Evolutionary conservation across 2,888 invertebrate species (phyloP).

Genomic region (Cryptocephalus moraei): DNA sequence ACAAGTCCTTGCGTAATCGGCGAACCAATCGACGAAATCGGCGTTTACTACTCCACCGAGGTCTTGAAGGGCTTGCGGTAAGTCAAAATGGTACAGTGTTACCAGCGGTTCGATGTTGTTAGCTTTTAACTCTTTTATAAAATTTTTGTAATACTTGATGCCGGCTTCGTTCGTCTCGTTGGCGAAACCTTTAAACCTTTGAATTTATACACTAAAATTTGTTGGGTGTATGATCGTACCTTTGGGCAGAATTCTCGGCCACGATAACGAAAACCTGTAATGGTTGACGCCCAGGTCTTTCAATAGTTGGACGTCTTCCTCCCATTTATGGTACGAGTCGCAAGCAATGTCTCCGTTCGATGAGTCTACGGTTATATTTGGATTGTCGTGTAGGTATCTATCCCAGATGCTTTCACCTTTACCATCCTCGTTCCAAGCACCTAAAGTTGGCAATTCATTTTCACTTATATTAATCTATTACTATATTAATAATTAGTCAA

Average conservation of each 20-base stretch:
- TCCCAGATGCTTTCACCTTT: constrained; percentile 64
- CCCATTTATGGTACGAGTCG: constrained; percentile 54
- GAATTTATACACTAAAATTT: neutral
- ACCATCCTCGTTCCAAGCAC: constrained; percentile 36
- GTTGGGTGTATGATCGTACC: no score
- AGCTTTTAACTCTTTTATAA: constrained; percentile 56
- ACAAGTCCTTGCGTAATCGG: constrained; percentile 47
- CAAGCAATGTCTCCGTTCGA: constrained; percentile 51
- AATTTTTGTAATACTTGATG: constrained; percentile 61
- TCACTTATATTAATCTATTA: no score
- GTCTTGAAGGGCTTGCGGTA: constrained; percentile 30
- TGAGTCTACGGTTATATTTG: constrained; percentile 42
- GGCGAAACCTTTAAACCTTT: constrained; percentile 45
- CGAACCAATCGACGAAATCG: constrained; percentile 42
- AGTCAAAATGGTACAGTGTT: constrained; percentile 47
- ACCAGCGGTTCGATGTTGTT: constrained; percentile 45
- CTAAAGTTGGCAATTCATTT: constrained; percentile 14
- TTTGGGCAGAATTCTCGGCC: constrained; percentile 42
- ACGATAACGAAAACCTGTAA: constrained; percentile 5
- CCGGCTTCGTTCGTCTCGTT: constrained; percentile 57
- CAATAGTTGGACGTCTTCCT: constrained; percentile 49
- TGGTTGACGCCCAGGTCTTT: constrained; percentile 41
- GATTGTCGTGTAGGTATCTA: constrained; percentile 43
- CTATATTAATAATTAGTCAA: no score
- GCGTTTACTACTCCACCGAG: constrained; percentile 57